Evolutionary conservation across 2,888 invertebrate species (phyloP).

Genomic region (Cataglyphis altisquamis): DNA sequence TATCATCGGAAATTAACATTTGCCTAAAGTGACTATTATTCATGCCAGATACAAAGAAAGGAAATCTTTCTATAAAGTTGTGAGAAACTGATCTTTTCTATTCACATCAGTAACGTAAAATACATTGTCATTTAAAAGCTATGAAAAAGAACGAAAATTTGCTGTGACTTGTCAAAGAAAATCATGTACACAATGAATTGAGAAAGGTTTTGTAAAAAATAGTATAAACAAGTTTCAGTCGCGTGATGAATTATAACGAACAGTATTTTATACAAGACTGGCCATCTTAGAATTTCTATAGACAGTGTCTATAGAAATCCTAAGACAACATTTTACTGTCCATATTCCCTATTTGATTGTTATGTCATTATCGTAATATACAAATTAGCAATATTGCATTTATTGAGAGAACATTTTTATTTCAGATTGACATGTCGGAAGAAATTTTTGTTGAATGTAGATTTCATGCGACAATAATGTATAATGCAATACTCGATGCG

Average conservation of each 20-base stretch:
- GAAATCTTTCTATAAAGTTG: neutral
- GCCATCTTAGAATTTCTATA: neutral
- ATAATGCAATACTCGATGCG: neutral
- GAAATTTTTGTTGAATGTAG: neutral
- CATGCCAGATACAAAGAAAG: neutral
- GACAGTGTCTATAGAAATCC: neutral
- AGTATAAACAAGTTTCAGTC: neutral
- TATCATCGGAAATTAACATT: neutral
- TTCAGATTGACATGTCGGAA: neutral
- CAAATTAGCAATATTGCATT: neutral
- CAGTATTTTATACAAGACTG: conserved; percentile 14
- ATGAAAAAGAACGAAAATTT: neutral
- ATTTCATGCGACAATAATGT: neutral
- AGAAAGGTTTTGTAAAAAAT: neutral
- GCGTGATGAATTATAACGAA: neutral
- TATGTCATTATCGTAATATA: conserved; percentile 9
- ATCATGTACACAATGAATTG: neutral
- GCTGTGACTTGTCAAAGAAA: neutral
- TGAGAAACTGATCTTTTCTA: neutral
- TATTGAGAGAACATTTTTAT: neutral
- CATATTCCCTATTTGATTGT: neutral
- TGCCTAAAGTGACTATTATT: neutral
- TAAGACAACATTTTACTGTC: neutral
- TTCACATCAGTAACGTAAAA: neutral
- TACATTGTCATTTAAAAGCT: neutral